A percentile compares a stretch with the other conserved stretches of the same genome.
phyloP scores from a whole-genome alignment of 2,797 vertebrate genomes.

The Falco naumanni region DNA sequence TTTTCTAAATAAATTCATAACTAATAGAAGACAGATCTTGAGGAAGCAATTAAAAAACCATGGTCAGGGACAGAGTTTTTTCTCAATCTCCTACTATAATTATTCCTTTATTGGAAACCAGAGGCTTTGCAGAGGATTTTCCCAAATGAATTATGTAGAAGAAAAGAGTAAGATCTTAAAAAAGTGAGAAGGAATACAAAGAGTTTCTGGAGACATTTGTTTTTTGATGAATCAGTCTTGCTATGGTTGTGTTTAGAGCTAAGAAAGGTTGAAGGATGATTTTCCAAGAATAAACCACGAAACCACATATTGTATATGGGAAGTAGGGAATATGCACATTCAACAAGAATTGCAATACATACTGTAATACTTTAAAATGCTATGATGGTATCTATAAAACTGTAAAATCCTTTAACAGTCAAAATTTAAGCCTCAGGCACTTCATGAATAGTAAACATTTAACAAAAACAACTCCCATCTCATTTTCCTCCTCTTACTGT shows the following conservation, averaged over 20 bases:
- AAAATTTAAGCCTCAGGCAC: constrained; percentile 27
- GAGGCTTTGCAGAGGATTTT: background rate
- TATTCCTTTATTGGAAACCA: constrained; percentile 27
- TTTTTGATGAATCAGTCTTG: background rate
- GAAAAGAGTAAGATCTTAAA: background rate
- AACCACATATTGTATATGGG: background rate
- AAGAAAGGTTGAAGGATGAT: background rate
- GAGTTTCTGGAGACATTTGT: background rate
- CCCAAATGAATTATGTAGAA: background rate
- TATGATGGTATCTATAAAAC: background rate
- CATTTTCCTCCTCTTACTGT: background rate
- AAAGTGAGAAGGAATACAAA: background rate
- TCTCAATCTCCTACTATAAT: background rate
- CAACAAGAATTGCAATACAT: background rate
- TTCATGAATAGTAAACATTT: background rate
- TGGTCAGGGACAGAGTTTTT: background rate
- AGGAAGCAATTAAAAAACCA: constrained; percentile 43
- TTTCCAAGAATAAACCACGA: background rate
- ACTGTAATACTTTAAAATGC: background rate
- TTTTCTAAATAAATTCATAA: constrained; percentile 58
- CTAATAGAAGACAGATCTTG: background rate
- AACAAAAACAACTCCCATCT: background rate
- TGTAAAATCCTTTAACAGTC: constrained; percentile 4
- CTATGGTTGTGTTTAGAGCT: background rate
- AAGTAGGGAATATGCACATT: background rate